Evolutionary conservation across 1,140 invertebrate species (phyloP).

Genomic region (Lordiphosa clarofinis): DNA sequence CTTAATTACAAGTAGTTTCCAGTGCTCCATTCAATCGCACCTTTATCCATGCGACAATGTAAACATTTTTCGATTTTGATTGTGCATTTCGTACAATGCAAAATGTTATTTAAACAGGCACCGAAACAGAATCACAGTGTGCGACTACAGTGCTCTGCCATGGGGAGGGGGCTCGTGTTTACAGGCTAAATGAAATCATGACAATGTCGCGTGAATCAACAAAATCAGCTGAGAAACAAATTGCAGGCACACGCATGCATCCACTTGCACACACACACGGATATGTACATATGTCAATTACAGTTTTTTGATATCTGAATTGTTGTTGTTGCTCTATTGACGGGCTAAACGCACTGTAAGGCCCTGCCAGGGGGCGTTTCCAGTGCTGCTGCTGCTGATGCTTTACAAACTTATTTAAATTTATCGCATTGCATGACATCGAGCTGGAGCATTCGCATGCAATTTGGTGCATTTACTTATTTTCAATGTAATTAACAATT

Average conservation of each 20-base stretch:
- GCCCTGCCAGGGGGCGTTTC: neutral
- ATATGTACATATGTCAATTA: constrained; percentile 56
- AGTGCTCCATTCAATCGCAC: constrained; percentile 5
- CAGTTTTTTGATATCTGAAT: constrained; percentile 48
- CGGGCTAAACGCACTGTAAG: constrained; percentile 39
- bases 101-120: constrained; percentile 32
- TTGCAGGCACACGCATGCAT: constrained; percentile 39
- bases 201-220: constrained; percentile 53
- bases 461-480: constrained; percentile 28
- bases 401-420: constrained; percentile 63
- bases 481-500: constrained; percentile 71
- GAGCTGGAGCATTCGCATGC: constrained; percentile 39
- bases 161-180: constrained; percentile 39
- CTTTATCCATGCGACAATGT: constrained; percentile 3
- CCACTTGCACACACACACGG: constrained; percentile 2
- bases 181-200: constrained; percentile 62
- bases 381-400: constrained; percentile 9
- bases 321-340: constrained; percentile 31
- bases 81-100: constrained; percentile 28
- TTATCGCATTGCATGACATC: constrained; percentile 53
- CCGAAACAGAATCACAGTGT: constrained; percentile 44
- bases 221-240: constrained; percentile 55
- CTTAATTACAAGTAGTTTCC: constrained; percentile 51
- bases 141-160: constrained; percentile 22
- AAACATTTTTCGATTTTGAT: constrained; percentile 41